A percentile compares a stretch with the other conserved stretches of the same genome.
These are phyloP conservation scores for Hyaena hyaena DNA, from an alignment of 2,113 vertebrate genomes.

Conservation along the genomic window DNA sequence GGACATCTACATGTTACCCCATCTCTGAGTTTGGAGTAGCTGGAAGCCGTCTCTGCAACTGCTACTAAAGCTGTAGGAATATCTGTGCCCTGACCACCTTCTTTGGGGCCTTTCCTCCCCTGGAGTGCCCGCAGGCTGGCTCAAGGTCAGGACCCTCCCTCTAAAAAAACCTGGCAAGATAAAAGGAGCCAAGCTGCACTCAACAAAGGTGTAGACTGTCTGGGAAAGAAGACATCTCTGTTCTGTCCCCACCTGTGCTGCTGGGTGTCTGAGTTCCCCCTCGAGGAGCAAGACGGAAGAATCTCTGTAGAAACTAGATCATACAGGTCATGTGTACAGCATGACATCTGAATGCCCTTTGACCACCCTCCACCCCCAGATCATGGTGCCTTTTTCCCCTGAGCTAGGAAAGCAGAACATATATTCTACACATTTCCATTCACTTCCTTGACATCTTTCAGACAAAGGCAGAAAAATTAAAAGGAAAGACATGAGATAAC, in stretches of 20 bases:
- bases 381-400: neutral
- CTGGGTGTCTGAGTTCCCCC: rapidly evolving
- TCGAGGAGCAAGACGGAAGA: rapidly evolving
- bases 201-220: rapidly evolving
- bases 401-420: neutral
- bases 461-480: neutral
- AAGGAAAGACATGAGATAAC: neutral
- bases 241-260: neutral
- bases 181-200: rapidly evolving
- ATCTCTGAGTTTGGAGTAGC: neutral
- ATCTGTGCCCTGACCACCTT: neutral
- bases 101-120: neutral
- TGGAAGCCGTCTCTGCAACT: neutral
- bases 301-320: neutral
- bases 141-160: neutral
- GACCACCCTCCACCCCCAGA: neutral
- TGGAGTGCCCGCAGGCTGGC: rapidly evolving
- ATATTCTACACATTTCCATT: neutral
- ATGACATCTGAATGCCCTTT: neutral
- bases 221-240: neutral
- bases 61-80: neutral
- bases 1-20: rapidly evolving
- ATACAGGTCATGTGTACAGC: neutral
- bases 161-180: neutral
- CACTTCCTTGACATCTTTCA: neutral